Evolutionary conservation across 1,140 invertebrate genomes (phyloP), one percentile per base, ranked within the genome.

Genomic region (Centruroides sculpturatus): DNA sequence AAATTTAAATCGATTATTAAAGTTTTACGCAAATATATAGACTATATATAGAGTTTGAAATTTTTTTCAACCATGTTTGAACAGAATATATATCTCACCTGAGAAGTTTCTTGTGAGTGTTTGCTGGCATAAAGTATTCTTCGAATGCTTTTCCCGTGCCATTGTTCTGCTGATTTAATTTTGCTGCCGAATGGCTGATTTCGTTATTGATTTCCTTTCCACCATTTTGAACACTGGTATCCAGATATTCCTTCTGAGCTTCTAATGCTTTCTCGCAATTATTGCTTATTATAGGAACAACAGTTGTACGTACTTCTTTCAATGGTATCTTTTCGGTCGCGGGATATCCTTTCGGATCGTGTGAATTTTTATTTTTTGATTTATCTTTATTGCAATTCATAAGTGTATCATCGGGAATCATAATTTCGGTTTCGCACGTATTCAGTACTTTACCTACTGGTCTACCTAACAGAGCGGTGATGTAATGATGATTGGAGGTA

Each of bases 331-430:
- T 51, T 34, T 51, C 50, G 8, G 12, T 6, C 3, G 48, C 66
- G 72, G 50, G 71, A 72, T 66, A 63, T 51, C 34, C 34, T 66
- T 8, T 66, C 69, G 3, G 69, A 10, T 6, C 5, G 50, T n/a
- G 50, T 11, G 12, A 13, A n/a, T 34, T 8, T 34, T 51, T 51
- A 34, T n/a, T 34, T 34, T 34, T n/a, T 34, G 23, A n/a, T n/a
- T 34, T n/a, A 13, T 34, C 50, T 5, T n/a, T 51, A 34, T 51
- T 51, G 23, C 12, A 51, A 51, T 51, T 51, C 23, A 51, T 51
- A 1, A 51, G 6, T 5, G 50, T 34, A 8, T 51, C 50, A 11
- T 51, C 50, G 12, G 50, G 50, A 34, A 51, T 51, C 8, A 11
- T 51, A 11, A 51, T 51, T 51, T 51, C 50, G 23, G 50, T 51